These are phyloP conservation scores for Orestias chungarensis DNA, from an alignment of 2,797 vertebrate species.

Conservation along the genomic window DNA sequence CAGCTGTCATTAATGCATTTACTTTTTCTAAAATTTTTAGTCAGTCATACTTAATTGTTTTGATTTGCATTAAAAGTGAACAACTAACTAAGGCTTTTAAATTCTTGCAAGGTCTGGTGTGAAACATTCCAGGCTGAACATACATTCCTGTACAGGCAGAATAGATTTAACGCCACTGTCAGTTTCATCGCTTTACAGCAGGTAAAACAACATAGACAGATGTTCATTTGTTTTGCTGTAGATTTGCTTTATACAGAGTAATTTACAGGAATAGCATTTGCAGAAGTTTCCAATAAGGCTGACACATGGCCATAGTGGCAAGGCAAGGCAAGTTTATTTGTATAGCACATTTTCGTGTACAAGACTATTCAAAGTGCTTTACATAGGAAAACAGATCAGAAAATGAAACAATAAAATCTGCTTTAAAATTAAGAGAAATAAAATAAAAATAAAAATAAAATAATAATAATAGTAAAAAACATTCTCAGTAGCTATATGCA, in stretches of 20 bases:
- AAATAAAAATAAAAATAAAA: no score
- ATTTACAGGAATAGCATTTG: conserved; percentile 8
- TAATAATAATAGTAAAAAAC: no score
- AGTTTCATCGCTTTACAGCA: neutral
- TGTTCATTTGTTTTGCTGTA: neutral
- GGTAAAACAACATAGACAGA: conserved; percentile 4
- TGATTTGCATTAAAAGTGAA: neutral
- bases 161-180: neutral
- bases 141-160: neutral
- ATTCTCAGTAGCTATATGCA: no score
- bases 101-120: conserved; percentile 13
- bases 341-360: no score
- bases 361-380: no score
- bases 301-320: neutral
- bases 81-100: conserved; percentile 32
- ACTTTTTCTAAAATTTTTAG: no score
- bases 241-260: neutral
- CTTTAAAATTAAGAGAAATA: no score
- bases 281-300: neutral
- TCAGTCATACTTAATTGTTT: conserved; percentile 43
- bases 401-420: no score
- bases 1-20: no score
- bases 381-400: no score
- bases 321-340: no score
- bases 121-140: neutral